Percentiles rank a stretch among this genome's conserved stretches.
Conservation (phyloP, 2,888 invertebrate genomes). For the Congeria kusceri region DNA sequence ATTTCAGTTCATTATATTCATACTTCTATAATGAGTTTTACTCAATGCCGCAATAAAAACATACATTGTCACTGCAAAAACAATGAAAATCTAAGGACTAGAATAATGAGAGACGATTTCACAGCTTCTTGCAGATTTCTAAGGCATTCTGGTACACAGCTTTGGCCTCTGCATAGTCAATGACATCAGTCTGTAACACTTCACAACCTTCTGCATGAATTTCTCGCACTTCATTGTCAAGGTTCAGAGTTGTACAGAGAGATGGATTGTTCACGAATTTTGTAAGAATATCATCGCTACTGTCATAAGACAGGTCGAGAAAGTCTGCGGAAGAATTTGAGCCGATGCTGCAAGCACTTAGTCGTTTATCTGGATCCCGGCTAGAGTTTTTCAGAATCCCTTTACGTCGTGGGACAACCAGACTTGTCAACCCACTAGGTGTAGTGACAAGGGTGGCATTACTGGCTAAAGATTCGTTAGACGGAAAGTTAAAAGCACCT, state of each 20-base stretch:
- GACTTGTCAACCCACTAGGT: slow-evolving; percentile 28
- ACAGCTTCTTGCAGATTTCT: slow-evolving; percentile 61
- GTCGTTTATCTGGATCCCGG: slow-evolving; percentile 76
- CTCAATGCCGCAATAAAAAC: too few relatives aligned
- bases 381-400: slow-evolving; percentile 78
- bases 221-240: slow-evolving; percentile 37
- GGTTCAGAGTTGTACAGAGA: slow-evolving; percentile 22
- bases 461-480: not conserved
- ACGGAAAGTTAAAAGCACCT: slow-evolving; percentile 49
- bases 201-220: slow-evolving; percentile 30
- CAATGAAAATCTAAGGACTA: too few relatives aligned
- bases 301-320: slow-evolving; percentile 83
- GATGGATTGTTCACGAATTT: slow-evolving; percentile 39
- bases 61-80: too few relatives aligned
- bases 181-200: slow-evolving; percentile 40
- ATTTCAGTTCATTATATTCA: too few relatives aligned
- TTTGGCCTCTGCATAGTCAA: slow-evolving; percentile 64
- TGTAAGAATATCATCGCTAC: slow-evolving; percentile 71
- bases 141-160: slow-evolving; percentile 70
- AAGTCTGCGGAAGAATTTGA: slow-evolving; percentile 84
- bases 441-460: slow-evolving; percentile 1
- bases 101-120: not conserved
- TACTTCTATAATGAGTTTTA: too few relatives aligned
- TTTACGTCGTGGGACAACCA: slow-evolving; percentile 69
- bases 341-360: slow-evolving; percentile 81